These are phyloP conservation scores for Arctocebus calabarensis DNA, from an alignment of 2,797 vertebrate genomes.

Conservation along the genomic window DNA sequence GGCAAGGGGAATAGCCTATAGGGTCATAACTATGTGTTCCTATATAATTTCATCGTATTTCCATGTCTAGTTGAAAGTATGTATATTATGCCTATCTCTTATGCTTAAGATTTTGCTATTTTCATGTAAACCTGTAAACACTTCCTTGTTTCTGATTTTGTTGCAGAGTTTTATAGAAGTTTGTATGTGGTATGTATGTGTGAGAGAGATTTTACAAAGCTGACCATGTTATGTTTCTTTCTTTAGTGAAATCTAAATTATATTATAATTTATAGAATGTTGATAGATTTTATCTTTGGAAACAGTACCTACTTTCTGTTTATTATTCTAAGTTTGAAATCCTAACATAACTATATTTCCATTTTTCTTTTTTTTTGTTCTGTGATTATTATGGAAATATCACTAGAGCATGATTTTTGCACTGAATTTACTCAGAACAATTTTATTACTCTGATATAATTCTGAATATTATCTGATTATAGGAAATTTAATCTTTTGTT, in stretches of 20 bases:
- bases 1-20: constrained; percentile 63
- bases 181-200: not conserved
- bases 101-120: constrained; percentile 64
- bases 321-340: constrained; percentile 48
- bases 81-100: constrained; percentile 32
- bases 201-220: not conserved
- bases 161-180: constrained; percentile 36
- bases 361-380: constrained; percentile 55
- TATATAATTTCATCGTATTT: constrained; percentile 76
- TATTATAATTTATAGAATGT: not conserved
- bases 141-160: constrained; percentile 58
- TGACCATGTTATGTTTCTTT: constrained; percentile 66
- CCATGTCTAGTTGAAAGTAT: constrained; percentile 62
- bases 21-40: constrained; percentile 49
- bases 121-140: constrained; percentile 62
- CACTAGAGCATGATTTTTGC: not conserved
- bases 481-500: not conserved
- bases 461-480: not conserved
- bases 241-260: constrained; percentile 47
- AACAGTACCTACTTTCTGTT: constrained; percentile 38
- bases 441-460: not conserved
- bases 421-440: constrained; percentile 41
- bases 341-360: constrained; percentile 57
- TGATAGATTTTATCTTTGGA: not conserved
- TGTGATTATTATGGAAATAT: constrained; percentile 19